Conservation (phyloP, 1,140 invertebrate genomes). For the Drosophila lowei region DNA sequence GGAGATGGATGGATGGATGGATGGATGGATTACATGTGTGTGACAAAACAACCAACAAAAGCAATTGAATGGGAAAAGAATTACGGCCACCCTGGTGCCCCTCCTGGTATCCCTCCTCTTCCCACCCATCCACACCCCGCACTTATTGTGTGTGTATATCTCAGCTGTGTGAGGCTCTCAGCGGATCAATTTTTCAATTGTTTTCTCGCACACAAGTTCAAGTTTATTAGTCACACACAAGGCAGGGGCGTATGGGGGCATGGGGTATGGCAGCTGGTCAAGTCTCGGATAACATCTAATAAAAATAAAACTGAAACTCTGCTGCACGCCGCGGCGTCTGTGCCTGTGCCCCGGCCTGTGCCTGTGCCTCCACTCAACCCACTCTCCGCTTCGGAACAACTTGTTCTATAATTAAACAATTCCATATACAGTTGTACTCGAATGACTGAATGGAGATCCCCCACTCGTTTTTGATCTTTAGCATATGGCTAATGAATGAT, state of each 20-base stretch:
- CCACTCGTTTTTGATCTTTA: constrained; percentile 34
- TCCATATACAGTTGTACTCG: constrained; percentile 53
- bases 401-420: constrained; percentile 68
- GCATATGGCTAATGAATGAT: constrained; percentile 63
- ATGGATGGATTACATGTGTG: constrained; percentile 42
- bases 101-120: no score
- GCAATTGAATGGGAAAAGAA: constrained; percentile 10
- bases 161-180: constrained; percentile 1
- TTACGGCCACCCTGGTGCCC: neutral
- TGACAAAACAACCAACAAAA: constrained; percentile 30
- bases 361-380: constrained; percentile 8
- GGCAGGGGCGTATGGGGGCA: constrained; percentile 20
- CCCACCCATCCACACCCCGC: neutral
- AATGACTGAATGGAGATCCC: neutral
- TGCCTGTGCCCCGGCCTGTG: constrained; percentile 6
- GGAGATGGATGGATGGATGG: constrained; percentile 6
- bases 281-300: constrained; percentile 72
- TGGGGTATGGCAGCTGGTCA: constrained; percentile 39
- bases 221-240: constrained; percentile 69
- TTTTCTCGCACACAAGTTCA: constrained; percentile 63
- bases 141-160: constrained; percentile 4
- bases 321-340: constrained; percentile 23
- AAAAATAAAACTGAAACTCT: constrained; percentile 51
- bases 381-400: constrained; percentile 4
- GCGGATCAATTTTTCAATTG: constrained; percentile 47